Percentiles rank a stretch among this genome's conserved stretches.
Evolutionary conservation across 2,797 vertebrate species (phyloP).

Genomic region (Pelodytes ibericus): DNA sequence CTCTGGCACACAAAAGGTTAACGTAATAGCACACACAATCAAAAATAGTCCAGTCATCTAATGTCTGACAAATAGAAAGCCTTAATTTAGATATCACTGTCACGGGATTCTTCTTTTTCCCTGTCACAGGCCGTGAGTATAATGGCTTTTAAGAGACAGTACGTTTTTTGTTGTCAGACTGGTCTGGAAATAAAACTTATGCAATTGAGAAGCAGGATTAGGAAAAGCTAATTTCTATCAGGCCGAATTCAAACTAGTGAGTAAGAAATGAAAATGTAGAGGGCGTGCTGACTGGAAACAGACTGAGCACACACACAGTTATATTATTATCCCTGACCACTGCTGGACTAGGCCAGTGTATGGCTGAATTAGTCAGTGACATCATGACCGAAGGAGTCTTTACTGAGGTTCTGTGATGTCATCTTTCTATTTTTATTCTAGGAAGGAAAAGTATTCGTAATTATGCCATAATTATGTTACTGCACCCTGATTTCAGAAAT

Average conservation of each 20-base stretch:
- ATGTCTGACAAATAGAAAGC: constrained; percentile 4
- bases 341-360: constrained; percentile 3
- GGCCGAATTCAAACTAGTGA: constrained; percentile 27
- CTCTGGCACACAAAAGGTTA: no score
- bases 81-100: neutral
- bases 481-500: no score
- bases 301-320: constrained; percentile 33
- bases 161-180: neutral
- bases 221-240: constrained; percentile 1
- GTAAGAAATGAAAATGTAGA: constrained; percentile 12
- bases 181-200: neutral
- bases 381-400: constrained; percentile 18
- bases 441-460: neutral
- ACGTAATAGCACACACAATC: no score
- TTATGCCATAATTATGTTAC: no score
- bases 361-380: constrained; percentile 8
- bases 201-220: neutral
- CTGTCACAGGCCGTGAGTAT: constrained; percentile 8
- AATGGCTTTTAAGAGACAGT: neutral
- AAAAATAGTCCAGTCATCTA: no score
- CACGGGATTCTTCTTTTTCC: no score
- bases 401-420: neutral
- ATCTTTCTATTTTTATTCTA: constrained; percentile 23
- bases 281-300: constrained; percentile 1
- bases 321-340: constrained; percentile 34